phyloP scores from a whole-genome alignment of 2,888 invertebrate species.

The Drosophila meridiana region DNA sequence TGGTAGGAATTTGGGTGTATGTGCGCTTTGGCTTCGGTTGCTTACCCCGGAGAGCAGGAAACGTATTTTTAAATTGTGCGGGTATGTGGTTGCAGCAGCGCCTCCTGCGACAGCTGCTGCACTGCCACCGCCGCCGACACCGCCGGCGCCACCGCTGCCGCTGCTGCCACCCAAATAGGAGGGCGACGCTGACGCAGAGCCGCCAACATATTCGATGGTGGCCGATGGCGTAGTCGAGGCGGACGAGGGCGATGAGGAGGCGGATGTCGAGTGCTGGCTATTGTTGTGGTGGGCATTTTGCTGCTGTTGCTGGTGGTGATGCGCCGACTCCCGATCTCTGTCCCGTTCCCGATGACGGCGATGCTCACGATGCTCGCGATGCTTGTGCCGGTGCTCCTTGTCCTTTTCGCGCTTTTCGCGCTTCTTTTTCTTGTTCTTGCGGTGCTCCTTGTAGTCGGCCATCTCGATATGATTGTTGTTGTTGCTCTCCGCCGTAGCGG shows the following conservation, averaged over 20 bases:
- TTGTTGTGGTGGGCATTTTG: slow-evolving; percentile 60
- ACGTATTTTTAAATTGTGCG: slow-evolving; percentile 85
- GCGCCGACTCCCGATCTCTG: slow-evolving; percentile 46
- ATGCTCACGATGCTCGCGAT: slow-evolving; percentile 72
- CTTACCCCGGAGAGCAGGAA: slow-evolving; percentile 85
- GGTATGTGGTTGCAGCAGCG: slow-evolving; percentile 82
- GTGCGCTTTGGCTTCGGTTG: slow-evolving; percentile 3
- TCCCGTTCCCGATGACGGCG: slow-evolving; percentile 67
- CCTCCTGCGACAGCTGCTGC: slow-evolving; percentile 29
- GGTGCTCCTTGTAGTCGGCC: slow-evolving; percentile 82
- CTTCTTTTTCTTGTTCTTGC: slow-evolving; percentile 85
- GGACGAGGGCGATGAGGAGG: slow-evolving; percentile 81
- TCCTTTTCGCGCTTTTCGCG: slow-evolving; percentile 85
- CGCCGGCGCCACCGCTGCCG: slow-evolving; percentile 45
- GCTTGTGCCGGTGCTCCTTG: slow-evolving; percentile 78
- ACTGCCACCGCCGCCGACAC: slow-evolving; percentile 35
- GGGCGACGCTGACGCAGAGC: slow-evolving; percentile 77
- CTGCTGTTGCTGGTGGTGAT: slow-evolving; percentile 58
- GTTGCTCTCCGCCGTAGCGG: slow-evolving; percentile 80
- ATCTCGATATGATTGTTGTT: slow-evolving; percentile 83
- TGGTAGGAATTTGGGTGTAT: background rate
- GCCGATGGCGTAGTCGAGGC: slow-evolving; percentile 78
- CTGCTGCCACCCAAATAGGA: slow-evolving; percentile 65
- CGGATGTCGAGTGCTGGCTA: slow-evolving; percentile 79
- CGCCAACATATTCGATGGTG: slow-evolving; percentile 73